Evolutionary conservation across 2,113 vertebrate genomes (phyloP).

Genomic region (Pavo muticus): DNA sequence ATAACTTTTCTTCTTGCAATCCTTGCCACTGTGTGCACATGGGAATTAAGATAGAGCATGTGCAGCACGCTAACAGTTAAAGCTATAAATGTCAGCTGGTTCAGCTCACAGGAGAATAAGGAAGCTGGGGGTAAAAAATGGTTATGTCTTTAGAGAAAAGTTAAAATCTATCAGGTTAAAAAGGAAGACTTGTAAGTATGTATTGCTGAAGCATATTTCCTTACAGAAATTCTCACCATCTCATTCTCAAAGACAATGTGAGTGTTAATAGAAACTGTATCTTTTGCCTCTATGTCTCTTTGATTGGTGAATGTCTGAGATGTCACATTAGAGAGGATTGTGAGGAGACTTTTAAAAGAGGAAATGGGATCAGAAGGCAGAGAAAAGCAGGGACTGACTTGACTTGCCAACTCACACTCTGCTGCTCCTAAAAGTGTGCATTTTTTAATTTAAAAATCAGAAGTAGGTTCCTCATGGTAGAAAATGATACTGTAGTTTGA

Average conservation of each 20-base stretch:
- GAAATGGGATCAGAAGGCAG: not conserved
- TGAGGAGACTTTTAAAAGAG: not conserved
- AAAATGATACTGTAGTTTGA: not conserved
- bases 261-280: not conserved
- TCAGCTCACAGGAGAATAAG: not conserved
- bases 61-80: not conserved
- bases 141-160: not conserved
- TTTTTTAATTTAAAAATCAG: not conserved
- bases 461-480: not conserved
- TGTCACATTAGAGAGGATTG: not conserved
- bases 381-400: not conserved
- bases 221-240: not conserved
- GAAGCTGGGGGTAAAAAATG: not conserved
- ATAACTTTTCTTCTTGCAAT: not conserved
- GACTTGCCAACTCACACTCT: not conserved
- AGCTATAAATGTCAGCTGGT: not conserved
- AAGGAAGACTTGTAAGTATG: not conserved
- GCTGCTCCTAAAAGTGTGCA: not conserved
- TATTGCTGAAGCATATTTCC: not conserved
- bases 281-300: not conserved
- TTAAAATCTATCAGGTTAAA: not conserved
- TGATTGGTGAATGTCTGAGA: not conserved
- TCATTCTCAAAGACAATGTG: not conserved
- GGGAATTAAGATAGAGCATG: not conserved
- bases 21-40: not conserved